These are phyloP conservation scores for Heterochromis multidens DNA, from an alignment of 2,113 vertebrate species.

Conservation along the genomic window DNA sequence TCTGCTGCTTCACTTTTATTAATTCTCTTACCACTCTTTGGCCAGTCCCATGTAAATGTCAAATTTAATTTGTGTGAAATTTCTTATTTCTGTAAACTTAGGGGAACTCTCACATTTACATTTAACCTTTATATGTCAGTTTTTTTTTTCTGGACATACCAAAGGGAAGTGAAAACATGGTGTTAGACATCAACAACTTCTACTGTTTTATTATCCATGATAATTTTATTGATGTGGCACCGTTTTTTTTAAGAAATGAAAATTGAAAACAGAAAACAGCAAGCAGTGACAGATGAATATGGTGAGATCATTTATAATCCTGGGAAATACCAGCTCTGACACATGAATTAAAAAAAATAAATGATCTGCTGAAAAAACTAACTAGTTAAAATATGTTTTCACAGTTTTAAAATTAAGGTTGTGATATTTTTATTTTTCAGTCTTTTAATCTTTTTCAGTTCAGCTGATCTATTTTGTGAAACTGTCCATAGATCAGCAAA, in stretches of 20 bases:
- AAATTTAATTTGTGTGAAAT: background rate
- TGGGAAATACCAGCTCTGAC: background rate
- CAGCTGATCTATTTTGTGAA: background rate
- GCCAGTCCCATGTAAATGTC: background rate
- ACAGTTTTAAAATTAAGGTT: background rate
- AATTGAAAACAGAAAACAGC: background rate
- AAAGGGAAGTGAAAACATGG: background rate
- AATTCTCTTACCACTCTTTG: background rate
- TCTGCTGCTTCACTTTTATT: background rate
- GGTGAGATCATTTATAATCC: background rate
- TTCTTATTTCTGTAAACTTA: background rate
- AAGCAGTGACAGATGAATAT: background rate
- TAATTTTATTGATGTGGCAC: background rate
- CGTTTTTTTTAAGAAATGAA: background rate
- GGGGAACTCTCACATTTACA: background rate
- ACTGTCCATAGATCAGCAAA: background rate
- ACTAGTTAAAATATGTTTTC: too few relatives aligned
- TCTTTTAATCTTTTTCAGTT: background rate
- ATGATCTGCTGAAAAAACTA: too few relatives aligned
- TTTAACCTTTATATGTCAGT: background rate
- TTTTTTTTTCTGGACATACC: background rate
- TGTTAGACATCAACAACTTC: background rate
- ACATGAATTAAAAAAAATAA: background rate
- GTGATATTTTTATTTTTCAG: fast-evolving
- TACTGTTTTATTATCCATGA: background rate